Base-by-base conservation (phyloP, 35 echinoderm and acorn worm species). In the Heliocidaris tuberculata region DNA sequence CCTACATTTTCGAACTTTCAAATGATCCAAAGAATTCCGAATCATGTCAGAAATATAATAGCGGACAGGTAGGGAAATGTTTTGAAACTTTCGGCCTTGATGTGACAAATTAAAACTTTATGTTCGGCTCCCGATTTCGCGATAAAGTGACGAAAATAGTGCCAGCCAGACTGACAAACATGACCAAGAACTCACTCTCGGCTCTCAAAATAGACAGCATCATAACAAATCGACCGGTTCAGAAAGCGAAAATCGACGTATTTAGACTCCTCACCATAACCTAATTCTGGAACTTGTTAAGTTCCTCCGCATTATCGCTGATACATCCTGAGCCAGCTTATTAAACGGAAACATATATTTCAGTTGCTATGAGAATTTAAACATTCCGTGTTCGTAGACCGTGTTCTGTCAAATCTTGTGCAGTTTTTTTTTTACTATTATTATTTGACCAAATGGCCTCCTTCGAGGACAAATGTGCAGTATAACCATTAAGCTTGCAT, bases 51-150 rank as follows among this genome's bases (percentile, higher is more conserved):
- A n/a, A 27, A 78, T 78, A 78, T 78, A 78, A 78, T n/a, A 78
- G 27, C 21, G 27, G 65, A 78, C 65, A 78, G 65, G 65, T 78
- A 78, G 27, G 65, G 65, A 78, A 78, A 78, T 78, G 65, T 78
- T 78, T 78, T 78, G 65, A 78, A 78, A 78, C 21, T 78, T 78
- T 78, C 65, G 65, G 27, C 65, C 65, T 78, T 78, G 65, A 78
- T 78, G 27, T 78, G 65, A 78, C 65, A 78, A 78, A 78, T 78
- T 78, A 78, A 78, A 78, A 78, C 65, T 78, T 78, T 78, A 78
- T n/a, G 17, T 27, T 78, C 15, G 17, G 65, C 65, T n/a, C 65
- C 65, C 65, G 65, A 78, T 78, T 27, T 2, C 65, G 19, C 65
- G 65, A 78, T 78, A 78, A 78, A 78, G 8, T 27, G 65, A 78